phyloP scores from a whole-genome alignment of 2,888 invertebrate genomes.

The Neuroscelio doddi region DNA sequence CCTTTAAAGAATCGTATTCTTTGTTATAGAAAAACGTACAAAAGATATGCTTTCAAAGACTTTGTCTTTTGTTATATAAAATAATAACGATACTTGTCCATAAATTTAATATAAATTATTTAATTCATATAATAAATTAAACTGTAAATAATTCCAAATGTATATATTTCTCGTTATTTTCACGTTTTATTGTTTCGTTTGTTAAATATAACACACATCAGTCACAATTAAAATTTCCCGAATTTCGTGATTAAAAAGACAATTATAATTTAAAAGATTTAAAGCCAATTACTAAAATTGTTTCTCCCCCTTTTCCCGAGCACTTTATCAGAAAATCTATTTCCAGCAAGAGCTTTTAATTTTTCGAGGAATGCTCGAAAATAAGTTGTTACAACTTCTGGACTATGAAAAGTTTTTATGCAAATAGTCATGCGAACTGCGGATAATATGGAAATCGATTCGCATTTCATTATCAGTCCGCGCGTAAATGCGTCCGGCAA shows the following conservation, averaged over 20 bases:
- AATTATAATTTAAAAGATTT: neutral
- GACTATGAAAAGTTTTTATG: constrained; percentile 4
- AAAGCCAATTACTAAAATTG: constrained; percentile 1
- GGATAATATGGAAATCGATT: constrained; percentile 13
- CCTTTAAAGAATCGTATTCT: no score
- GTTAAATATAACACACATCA: no score
- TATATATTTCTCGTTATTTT: no score
- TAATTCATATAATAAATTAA: no score
- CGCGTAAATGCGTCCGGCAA: constrained; percentile 3
- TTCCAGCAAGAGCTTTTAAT: neutral
- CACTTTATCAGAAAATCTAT: neutral
- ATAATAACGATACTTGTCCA: no score
- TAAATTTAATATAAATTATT: no score
- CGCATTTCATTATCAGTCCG: constrained; percentile 8
- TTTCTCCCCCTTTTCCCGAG: neutral
- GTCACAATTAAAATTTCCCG: neutral
- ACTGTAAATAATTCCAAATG: no score
- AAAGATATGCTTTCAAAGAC: no score
- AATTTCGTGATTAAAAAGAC: neutral
- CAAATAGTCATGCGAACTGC: constrained; percentile 2
- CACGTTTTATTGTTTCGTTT: no score
- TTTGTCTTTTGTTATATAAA: no score
- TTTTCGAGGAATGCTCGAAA: constrained; percentile 6
- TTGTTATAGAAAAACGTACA: no score
- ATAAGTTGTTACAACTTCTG: constrained; percentile 1